Evolutionary conservation across 1,140 invertebrate species (phyloP).

Genomic region (Lordiphosa stackelbergi): DNA sequence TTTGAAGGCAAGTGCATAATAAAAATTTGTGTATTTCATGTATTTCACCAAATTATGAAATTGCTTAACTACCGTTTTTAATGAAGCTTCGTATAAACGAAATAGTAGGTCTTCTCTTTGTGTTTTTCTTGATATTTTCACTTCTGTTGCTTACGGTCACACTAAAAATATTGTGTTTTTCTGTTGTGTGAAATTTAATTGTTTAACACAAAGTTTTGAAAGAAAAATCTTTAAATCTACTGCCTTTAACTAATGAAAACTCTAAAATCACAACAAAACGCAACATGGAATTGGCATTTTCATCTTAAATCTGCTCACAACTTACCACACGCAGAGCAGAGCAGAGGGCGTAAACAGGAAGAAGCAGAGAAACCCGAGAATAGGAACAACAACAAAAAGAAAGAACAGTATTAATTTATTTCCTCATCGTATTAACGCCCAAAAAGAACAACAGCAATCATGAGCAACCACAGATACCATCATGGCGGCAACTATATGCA

Average conservation of each 20-base stretch:
- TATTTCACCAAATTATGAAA: too few species aligned
- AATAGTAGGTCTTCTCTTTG: too few species aligned
- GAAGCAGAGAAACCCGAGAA: not conserved
- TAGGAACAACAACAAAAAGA: slow-evolving; percentile 1
- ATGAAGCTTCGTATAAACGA: too few species aligned
- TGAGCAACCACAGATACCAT: slow-evolving; percentile 76
- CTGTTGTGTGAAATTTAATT: too few species aligned
- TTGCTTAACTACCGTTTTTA: too few species aligned
- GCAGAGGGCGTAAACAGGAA: slow-evolving; percentile 30
- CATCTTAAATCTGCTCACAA: not conserved
- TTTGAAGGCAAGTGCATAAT: too few species aligned
- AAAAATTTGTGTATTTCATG: too few species aligned
- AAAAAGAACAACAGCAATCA: slow-evolving; percentile 14
- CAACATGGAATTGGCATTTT: not conserved
- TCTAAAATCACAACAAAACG: not conserved
- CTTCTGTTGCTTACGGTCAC: too few species aligned
- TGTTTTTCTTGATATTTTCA: too few species aligned
- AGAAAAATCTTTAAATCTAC: too few species aligned
- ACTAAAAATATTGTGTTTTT: too few species aligned
- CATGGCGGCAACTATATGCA: slow-evolving; percentile 71
- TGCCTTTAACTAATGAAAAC: not conserved
- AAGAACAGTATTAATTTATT: slow-evolving; percentile 52
- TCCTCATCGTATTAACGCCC: not conserved
- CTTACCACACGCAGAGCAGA: slow-evolving; percentile 27
- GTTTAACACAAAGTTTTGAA: too few species aligned